Evolutionary conservation across 2,888 invertebrate species (phyloP), one percentile per base, ranked within the genome.

Genomic region (Ophion ventricosus): DNA sequence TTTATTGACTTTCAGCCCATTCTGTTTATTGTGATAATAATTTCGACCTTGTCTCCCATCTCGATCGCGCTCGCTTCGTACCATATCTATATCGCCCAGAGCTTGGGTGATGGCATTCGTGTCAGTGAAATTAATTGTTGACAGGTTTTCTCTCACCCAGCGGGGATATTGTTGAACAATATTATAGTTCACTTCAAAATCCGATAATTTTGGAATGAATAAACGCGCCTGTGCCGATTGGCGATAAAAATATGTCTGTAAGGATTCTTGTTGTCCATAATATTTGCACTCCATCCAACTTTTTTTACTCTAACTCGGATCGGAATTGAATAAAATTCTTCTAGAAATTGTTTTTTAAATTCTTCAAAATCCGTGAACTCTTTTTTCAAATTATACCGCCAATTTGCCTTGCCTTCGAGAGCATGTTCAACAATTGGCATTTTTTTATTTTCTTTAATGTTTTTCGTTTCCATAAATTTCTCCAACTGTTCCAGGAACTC

Each of bases 261-360:
- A 2, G 0, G 66, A 61, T 20, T 63, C 74, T 25, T 79, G 40
- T 1, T 26, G 66, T 14, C 26, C n/a, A 1, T 74, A 74, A 49
- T 59, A 80, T 10, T 54, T 20, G 0, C 59, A 49, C 1, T 49
- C 56, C 11, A 54, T 49, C 80, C 80, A 80, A 7, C 43, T 11
- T 74, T 74, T 61, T 80, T 80, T 3, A 80, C 43, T 2, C 67
- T 23, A 4, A 80, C 74, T 57, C 66, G 43, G 17, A 61, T 67
- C 17, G 80, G 80, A 8, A 74, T 61, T 7, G 80, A 74, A 72
- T 80, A 80, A 57, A 80, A 74, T 74, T 74, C 49, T 1, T 29
- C 25, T n/a, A 57, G 5, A 20, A 57, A 73, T 1, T 7, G 14
- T 25, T 73, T 11, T 59, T 74, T 74, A 23, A 80, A 80, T 0